A percentile compares a stretch with the other conserved stretches of the same genome.
These are phyloP conservation scores for Drosophila austrosaltans DNA, from an alignment of 2,888 invertebrate species.

Conservation along the genomic window DNA sequence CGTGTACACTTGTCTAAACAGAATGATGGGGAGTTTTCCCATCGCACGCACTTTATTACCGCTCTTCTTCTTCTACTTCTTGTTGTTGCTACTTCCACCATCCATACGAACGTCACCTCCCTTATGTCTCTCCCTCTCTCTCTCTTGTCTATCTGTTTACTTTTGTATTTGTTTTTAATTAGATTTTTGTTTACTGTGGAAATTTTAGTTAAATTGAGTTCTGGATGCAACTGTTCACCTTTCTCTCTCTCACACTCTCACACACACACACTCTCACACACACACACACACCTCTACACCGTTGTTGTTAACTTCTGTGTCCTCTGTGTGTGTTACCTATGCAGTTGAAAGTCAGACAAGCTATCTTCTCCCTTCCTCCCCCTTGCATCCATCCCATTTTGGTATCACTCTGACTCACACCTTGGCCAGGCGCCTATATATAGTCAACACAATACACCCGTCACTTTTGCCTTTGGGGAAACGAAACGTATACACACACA, in stretches of 20 bases:
- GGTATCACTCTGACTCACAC: slow-evolving; percentile 23
- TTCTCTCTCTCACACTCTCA: too few species aligned
- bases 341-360: slow-evolving; percentile 49
- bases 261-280: too few species aligned
- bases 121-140: neutral
- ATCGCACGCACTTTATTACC: slow-evolving; percentile 16
- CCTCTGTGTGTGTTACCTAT: slow-evolving; percentile 3
- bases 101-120: slow-evolving; percentile 34
- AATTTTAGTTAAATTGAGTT: slow-evolving; percentile 77
- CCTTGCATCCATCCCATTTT: neutral
- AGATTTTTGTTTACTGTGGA: slow-evolving; percentile 74
- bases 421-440: slow-evolving; percentile 41
- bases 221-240: slow-evolving; percentile 36
- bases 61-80: neutral
- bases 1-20: slow-evolving; percentile 38
- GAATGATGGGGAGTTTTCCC: slow-evolving; percentile 32
- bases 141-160: slow-evolving; percentile 58
- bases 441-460: slow-evolving; percentile 54
- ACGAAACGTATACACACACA: slow-evolving; percentile 7
- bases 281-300: neutral
- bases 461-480: slow-evolving; percentile 46
- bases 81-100: slow-evolving; percentile 19
- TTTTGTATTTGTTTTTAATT: slow-evolving; percentile 80
- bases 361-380: neutral
- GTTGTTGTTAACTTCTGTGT: neutral